Percentiles rank a stretch among this genome's conserved stretches.
Evolutionary conservation across 2,113 vertebrate species (phyloP).

Genomic region (Eleginops maclovinus): DNA sequence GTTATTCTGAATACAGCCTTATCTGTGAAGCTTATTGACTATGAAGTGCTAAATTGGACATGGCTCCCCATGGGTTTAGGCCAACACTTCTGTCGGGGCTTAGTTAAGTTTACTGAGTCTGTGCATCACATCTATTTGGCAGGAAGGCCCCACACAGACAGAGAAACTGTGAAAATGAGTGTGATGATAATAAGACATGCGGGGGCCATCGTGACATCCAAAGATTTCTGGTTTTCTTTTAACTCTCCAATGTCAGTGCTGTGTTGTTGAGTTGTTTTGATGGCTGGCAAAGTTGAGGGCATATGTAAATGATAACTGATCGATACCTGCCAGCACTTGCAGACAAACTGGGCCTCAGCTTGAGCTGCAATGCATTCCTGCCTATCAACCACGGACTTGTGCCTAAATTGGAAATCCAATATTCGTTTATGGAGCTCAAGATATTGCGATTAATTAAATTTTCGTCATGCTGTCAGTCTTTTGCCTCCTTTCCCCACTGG

Average conservation of each 20-base stretch:
- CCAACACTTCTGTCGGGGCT: slow-evolving; percentile 61
- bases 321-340: slow-evolving; percentile 48
- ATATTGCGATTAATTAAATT: slow-evolving; percentile 73
- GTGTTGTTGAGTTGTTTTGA: slow-evolving; percentile 55
- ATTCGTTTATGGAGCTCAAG: slow-evolving; percentile 60
- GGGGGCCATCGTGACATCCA: slow-evolving; percentile 46
- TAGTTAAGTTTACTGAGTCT: slow-evolving; percentile 64
- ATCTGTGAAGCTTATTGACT: slow-evolving; percentile 56
- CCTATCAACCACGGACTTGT: slow-evolving; percentile 52
- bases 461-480: slow-evolving; percentile 55
- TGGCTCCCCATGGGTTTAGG: slow-evolving; percentile 41
- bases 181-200: slow-evolving; percentile 50
- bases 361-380: slow-evolving; percentile 30
- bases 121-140: slow-evolving; percentile 58
- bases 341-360: slow-evolving; percentile 29
- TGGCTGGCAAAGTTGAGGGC: slow-evolving; percentile 62
- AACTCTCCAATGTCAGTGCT: slow-evolving; percentile 30
- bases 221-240: slow-evolving; percentile 29
- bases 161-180: slow-evolving; percentile 61
- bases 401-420: slow-evolving; percentile 72
- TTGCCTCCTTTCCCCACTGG: slow-evolving; percentile 23
- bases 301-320: slow-evolving; percentile 63
- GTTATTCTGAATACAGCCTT: slow-evolving; percentile 45
- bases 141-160: slow-evolving; percentile 38
- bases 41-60: slow-evolving; percentile 63